Evolutionary conservation across 2,113 vertebrate genomes (phyloP).

Genomic region (Stomatorhinus ivindoensis): DNA sequence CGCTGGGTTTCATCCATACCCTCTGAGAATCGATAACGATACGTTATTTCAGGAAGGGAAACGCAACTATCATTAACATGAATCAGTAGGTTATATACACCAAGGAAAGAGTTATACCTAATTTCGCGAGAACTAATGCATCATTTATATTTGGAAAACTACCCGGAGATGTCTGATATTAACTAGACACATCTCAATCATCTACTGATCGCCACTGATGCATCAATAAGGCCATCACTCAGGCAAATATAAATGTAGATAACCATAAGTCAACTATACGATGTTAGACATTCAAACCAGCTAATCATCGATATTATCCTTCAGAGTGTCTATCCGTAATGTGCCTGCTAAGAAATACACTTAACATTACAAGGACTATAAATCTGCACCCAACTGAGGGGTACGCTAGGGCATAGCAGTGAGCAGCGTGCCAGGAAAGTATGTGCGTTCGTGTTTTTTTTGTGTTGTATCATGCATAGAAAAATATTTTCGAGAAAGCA

Average conservation of each 20-base stretch:
- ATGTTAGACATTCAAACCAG: not conserved
- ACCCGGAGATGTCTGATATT: not conserved
- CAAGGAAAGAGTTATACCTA: not conserved
- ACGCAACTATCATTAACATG: not conserved
- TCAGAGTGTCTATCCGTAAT: not conserved
- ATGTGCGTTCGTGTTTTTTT: not conserved
- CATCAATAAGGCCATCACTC: not conserved
- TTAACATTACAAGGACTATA: not conserved
- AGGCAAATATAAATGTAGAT: not conserved
- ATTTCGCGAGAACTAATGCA: not conserved
- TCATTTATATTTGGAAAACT: not conserved
- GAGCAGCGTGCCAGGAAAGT: not conserved
- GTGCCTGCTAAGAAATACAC: not conserved
- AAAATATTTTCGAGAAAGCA: not conserved
- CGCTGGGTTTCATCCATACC: conserved; percentile 63
- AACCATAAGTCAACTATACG: not conserved
- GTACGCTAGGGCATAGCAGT: not conserved
- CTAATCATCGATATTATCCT: not conserved
- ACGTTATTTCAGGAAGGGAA: not conserved
- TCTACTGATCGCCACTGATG: not conserved
- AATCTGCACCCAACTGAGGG: not conserved
- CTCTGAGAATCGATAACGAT: not conserved
- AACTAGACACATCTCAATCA: not conserved
- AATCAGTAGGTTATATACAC: not conserved
- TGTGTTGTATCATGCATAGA: not conserved